Evolutionary conservation across 1,140 invertebrate genomes (phyloP).

Genomic region (Dendrolimus punctatus): DNA sequence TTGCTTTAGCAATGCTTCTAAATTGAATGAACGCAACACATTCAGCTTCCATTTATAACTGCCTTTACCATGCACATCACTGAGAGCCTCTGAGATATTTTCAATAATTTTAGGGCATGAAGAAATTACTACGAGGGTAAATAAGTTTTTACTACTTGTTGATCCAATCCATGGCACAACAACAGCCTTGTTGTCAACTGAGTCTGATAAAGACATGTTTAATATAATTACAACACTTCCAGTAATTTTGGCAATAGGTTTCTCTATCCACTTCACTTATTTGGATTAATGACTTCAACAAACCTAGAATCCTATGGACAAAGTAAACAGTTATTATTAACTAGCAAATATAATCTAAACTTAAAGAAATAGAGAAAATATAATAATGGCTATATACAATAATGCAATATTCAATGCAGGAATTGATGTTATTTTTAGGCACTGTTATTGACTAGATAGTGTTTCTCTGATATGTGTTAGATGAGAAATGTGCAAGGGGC

Average conservation of each 20-base stretch:
- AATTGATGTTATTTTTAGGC: too few species aligned
- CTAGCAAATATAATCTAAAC: too few species aligned
- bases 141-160: slow-evolving; percentile 37
- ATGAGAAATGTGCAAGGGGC: too few species aligned
- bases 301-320: too few species aligned
- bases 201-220: slow-evolving; percentile 21
- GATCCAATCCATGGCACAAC: slow-evolving; percentile 51
- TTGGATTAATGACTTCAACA: too few species aligned
- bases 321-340: too few species aligned
- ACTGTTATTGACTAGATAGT: too few species aligned
- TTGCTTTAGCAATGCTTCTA: slow-evolving; percentile 45
- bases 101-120: slow-evolving; percentile 44
- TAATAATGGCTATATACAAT: too few species aligned
- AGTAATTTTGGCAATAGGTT: not conserved
- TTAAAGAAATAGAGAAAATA: too few species aligned
- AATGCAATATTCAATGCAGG: too few species aligned
- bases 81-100: slow-evolving; percentile 42
- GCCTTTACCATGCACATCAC: slow-evolving; percentile 43
- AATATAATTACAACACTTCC: slow-evolving; percentile 2
- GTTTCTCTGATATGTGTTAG: too few species aligned
- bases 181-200: slow-evolving; percentile 29
- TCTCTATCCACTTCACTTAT: too few species aligned
- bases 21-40: slow-evolving; percentile 35
- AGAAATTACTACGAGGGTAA: slow-evolving; percentile 46
- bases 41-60: slow-evolving; percentile 47